A percentile compares a stretch with the other conserved stretches of the same genome.
Conservation (phyloP, 2,113 vertebrate genomes). For the Pontoporia blainvillei region DNA sequence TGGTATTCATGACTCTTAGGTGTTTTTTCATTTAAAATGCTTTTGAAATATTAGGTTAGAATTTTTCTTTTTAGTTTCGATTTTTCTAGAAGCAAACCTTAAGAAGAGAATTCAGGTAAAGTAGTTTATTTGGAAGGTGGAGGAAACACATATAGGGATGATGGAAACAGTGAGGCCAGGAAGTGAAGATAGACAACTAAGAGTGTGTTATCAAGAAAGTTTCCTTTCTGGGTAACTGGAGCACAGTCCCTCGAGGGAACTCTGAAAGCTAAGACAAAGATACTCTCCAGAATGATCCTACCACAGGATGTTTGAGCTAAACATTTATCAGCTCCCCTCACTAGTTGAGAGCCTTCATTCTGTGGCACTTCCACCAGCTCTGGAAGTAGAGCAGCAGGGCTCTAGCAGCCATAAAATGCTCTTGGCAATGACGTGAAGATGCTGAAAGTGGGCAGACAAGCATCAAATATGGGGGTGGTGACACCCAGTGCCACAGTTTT, state of each 20-base stretch:
- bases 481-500: background rate
- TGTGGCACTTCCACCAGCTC: background rate
- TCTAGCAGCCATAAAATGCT: background rate
- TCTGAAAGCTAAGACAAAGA: background rate
- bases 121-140: background rate
- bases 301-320: too few relatives aligned
- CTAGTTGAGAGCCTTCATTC: background rate
- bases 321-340: background rate
- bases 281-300: background rate
- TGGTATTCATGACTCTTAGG: background rate
- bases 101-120: background rate
- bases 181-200: background rate
- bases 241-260: too few relatives aligned
- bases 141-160: background rate
- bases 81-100: background rate
- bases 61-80: background rate
- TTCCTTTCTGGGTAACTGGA: background rate
- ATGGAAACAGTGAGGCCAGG: background rate
- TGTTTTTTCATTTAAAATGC: background rate
- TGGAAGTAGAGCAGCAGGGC: too few relatives aligned
- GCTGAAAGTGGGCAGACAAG: background rate
- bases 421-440: background rate
- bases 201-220: background rate
- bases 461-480: background rate
- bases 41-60: background rate